These are phyloP conservation scores for Gulo gulo DNA, from an alignment of 2,113 vertebrate species.

Conservation along the genomic window DNA sequence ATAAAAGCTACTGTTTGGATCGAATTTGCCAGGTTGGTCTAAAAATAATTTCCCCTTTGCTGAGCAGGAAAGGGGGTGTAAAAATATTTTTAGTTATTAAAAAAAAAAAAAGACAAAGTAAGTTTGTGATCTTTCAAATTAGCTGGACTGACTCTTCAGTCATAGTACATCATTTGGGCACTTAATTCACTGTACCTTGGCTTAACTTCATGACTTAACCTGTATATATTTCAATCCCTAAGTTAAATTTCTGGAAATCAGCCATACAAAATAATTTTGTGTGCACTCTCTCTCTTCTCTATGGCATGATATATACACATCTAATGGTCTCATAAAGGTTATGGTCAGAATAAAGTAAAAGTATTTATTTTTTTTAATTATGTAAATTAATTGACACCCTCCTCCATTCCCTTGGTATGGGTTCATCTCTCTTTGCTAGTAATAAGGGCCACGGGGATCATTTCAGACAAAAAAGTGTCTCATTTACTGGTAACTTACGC, in stretches of 20 bases:
- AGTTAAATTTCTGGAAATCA: background rate
- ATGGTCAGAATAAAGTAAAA: background rate
- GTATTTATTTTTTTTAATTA: background rate
- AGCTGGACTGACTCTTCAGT: background rate
- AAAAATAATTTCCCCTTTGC: background rate
- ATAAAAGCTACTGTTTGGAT: background rate
- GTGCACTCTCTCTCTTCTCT: background rate
- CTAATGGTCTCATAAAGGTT: background rate
- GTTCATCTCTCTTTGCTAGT: background rate
- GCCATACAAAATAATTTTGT: background rate
- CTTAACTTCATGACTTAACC: background rate
- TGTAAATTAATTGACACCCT: background rate
- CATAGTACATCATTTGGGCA: background rate
- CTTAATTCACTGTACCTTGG: background rate
- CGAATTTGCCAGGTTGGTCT: background rate
- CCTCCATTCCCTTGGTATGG: background rate
- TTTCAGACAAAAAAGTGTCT: background rate
- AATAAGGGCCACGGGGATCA: background rate
- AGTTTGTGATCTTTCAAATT: background rate
- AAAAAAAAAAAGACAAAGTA: background rate
- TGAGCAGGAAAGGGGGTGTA: background rate
- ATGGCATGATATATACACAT: background rate
- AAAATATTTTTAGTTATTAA: background rate
- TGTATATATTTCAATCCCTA: background rate
- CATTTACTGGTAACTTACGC: background rate